Conservation (phyloP, 2,797 vertebrate species). For the Enteromius fasciolatus region DNA sequence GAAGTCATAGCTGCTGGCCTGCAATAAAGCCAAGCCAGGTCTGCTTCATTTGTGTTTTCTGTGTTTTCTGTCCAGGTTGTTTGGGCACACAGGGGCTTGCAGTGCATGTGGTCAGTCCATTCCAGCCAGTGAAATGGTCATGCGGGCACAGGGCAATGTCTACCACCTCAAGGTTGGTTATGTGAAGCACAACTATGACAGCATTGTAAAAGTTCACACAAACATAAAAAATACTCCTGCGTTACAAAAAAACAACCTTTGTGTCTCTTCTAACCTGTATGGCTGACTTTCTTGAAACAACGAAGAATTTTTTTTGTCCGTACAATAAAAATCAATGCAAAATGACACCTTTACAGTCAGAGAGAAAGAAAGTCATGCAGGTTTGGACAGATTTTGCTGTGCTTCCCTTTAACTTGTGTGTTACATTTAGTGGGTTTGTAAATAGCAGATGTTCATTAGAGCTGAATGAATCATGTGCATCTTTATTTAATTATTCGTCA, state of each 20-base stretch:
- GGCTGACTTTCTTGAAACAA: neutral
- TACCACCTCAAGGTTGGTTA: slow-evolving; percentile 80
- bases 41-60: neutral
- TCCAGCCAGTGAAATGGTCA: slow-evolving; percentile 84
- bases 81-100: slow-evolving; percentile 82
- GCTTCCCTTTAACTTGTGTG: neutral
- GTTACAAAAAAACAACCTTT: neutral
- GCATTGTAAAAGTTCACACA: neutral
- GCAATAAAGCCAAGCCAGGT: neutral
- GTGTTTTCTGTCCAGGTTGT: slow-evolving; percentile 70
- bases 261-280: neutral
- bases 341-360: neutral
- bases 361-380: neutral
- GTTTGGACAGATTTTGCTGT: neutral
- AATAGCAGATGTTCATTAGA: slow-evolving; percentile 28
- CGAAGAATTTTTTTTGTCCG: neutral
- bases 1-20: neutral
- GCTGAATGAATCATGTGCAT: slow-evolving; percentile 26
- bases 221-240: neutral
- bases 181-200: neutral
- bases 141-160: slow-evolving; percentile 81
- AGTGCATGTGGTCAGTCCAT: slow-evolving; percentile 82
- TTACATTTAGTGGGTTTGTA: neutral
- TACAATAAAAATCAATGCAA: neutral
- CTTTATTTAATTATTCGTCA: neutral